These are phyloP conservation scores for Drosophila micromelanica DNA, from an alignment of 1,140 invertebrate species.

Conservation along the genomic window DNA sequence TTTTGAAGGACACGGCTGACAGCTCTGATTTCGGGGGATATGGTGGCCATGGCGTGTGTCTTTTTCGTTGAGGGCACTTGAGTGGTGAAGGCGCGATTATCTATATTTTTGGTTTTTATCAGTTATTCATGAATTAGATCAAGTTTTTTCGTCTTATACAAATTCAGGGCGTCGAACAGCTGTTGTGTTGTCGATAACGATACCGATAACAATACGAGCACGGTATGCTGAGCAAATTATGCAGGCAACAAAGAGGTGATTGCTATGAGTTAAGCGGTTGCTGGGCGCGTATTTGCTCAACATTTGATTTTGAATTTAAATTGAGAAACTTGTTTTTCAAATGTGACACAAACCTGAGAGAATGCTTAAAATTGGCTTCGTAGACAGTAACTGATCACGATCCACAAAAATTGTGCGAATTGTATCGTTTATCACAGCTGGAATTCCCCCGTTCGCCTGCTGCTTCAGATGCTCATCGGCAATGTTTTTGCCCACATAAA, in stretches of 20 bases:
- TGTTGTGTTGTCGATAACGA: slow-evolving; percentile 9
- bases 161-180: slow-evolving; percentile 13
- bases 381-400: slow-evolving; percentile 69
- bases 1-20: slow-evolving; percentile 69
- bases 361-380: slow-evolving; percentile 72
- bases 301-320: slow-evolving; percentile 29
- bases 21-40: slow-evolving; percentile 62
- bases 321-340: background rate
- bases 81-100: slow-evolving; percentile 55
- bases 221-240: background rate
- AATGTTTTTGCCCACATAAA: slow-evolving; percentile 85
- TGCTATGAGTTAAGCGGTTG: slow-evolving; percentile 16
- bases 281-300: slow-evolving; percentile 4
- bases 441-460: slow-evolving; percentile 37
- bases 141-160: background rate
- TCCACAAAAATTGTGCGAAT: slow-evolving; percentile 62
- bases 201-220: slow-evolving; percentile 1
- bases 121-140: slow-evolving; percentile 22
- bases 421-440: slow-evolving; percentile 38
- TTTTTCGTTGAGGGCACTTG: slow-evolving; percentile 60
- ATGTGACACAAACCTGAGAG: slow-evolving; percentile 58
- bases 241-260: slow-evolving; percentile 22
- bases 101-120: slow-evolving; percentile 34
- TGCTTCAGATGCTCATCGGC: slow-evolving; percentile 70
- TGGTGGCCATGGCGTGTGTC: slow-evolving; percentile 44